phyloP scores from a whole-genome alignment of 2,113 vertebrate species.

The Zingel zingel region DNA sequence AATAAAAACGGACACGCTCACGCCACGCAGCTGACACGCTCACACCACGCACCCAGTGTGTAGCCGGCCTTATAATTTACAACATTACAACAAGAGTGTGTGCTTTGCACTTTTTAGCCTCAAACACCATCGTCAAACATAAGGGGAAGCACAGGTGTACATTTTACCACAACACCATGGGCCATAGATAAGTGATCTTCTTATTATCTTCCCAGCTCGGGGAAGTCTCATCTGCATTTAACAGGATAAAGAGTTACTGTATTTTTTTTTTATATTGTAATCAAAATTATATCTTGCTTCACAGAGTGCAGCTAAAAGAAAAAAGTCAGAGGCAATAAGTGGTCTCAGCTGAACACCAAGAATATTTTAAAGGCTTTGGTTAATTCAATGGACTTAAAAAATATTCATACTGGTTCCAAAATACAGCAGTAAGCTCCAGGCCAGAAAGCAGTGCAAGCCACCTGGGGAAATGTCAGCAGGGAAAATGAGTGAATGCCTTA shows the following conservation, averaged over 20 bases:
- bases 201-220: background rate
- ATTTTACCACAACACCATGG: background rate
- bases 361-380: conserved; percentile 18
- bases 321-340: conserved; percentile 7
- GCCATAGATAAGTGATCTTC: background rate
- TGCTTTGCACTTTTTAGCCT: background rate
- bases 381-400: conserved; percentile 2
- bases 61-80: no score
- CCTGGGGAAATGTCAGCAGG: conserved; percentile 33
- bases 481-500: conserved; percentile 30
- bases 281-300: background rate
- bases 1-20: no score
- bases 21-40: no score
- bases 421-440: background rate
- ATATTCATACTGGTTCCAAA: background rate
- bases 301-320: background rate
- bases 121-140: background rate
- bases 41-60: no score
- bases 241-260: background rate
- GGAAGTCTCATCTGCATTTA: background rate
- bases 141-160: background rate
- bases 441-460: background rate
- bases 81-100: background rate
- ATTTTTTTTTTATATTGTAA: background rate
- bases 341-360: background rate